phyloP scores from a whole-genome alignment of 2,113 vertebrate genomes.

The Solea senegalensis region DNA sequence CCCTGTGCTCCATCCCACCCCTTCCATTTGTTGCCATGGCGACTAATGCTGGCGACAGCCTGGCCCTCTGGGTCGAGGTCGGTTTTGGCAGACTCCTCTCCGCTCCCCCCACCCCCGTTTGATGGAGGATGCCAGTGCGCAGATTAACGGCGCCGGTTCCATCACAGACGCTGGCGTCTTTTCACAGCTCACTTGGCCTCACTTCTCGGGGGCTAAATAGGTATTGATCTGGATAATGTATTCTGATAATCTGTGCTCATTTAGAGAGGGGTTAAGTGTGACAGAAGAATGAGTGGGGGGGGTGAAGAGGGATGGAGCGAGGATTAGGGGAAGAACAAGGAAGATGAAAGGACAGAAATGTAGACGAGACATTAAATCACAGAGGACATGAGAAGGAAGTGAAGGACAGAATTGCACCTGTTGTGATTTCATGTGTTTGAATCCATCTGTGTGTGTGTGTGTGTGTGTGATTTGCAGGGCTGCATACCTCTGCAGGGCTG shows the following conservation, averaged over 20 bases:
- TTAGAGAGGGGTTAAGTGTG: conserved; percentile 27
- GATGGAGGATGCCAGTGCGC: conserved; percentile 68
- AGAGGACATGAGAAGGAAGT: neutral
- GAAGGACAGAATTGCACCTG: neutral
- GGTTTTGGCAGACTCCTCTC: conserved; percentile 55
- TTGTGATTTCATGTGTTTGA: conserved; percentile 11
- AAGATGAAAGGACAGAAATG: neutral
- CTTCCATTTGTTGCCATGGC: conserved; percentile 75
- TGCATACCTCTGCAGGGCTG: conserved; percentile 89
- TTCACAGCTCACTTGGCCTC: conserved; percentile 53
- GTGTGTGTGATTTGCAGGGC: conserved; percentile 78
- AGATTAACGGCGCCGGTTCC: conserved; percentile 50
- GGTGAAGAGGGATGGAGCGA: neutral
- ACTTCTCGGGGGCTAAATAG: conserved; percentile 51
- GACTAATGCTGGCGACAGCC: conserved; percentile 72
- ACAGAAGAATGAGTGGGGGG: neutral
- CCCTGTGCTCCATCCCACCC: conserved; percentile 56
- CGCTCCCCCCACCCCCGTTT: conserved; percentile 18
- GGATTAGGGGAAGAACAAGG: neutral
- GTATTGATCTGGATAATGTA: conserved; percentile 75
- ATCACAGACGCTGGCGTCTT: conserved; percentile 54
- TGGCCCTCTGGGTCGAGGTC: conserved; percentile 50
- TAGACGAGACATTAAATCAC: too few relatives aligned
- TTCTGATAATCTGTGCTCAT: conserved; percentile 67
- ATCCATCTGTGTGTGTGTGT: neutral